A percentile compares a stretch with the other conserved stretches of the same genome.
Evolutionary conservation across 2,888 invertebrate species (phyloP).

Genomic region (Furcula furcula): DNA sequence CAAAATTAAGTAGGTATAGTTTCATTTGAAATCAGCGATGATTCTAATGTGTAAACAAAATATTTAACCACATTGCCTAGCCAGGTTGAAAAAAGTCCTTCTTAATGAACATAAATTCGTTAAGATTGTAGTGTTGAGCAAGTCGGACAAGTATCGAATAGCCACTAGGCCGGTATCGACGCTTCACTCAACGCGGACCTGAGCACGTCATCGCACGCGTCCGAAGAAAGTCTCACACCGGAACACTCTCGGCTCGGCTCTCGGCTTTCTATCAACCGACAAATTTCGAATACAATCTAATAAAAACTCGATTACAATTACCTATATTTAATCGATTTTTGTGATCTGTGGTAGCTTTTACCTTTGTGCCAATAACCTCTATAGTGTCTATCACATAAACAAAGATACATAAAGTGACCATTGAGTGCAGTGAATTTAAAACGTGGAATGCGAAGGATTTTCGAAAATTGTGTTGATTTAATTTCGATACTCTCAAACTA

Average conservation of each 20-base stretch:
- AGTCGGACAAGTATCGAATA: constrained; percentile 37
- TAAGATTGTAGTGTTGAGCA: constrained; percentile 33
- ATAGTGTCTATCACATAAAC: constrained; percentile 5
- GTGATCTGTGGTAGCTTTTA: constrained; percentile 3
- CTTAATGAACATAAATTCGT: too few species aligned
- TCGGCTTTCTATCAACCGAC: constrained; percentile 67
- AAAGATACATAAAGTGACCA: constrained; percentile 16
- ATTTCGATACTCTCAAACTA: constrained; percentile 1
- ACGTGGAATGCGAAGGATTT: constrained; percentile 19
- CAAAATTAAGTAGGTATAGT: too few species aligned
- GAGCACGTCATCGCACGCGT: constrained; percentile 66
- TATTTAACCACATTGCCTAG: too few species aligned
- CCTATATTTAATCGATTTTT: constrained; percentile 19
- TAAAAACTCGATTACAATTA: constrained; percentile 26
- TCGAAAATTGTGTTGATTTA: constrained; percentile 6
- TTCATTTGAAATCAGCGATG: too few species aligned
- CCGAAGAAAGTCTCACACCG: constrained; percentile 56
- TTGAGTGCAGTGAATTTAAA: constrained; percentile 43
- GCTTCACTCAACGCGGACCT: constrained; percentile 57
- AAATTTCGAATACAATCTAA: constrained; percentile 38
- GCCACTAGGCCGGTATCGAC: constrained; percentile 38
- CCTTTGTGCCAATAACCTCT: constrained; percentile 1
- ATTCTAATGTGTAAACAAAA: too few species aligned
- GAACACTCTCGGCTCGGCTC: too few species aligned
- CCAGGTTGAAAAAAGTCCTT: too few species aligned